These are phyloP conservation scores for Linnaemya tessellans DNA, from an alignment of 2,888 invertebrate genomes.

Conservation along the genomic window DNA sequence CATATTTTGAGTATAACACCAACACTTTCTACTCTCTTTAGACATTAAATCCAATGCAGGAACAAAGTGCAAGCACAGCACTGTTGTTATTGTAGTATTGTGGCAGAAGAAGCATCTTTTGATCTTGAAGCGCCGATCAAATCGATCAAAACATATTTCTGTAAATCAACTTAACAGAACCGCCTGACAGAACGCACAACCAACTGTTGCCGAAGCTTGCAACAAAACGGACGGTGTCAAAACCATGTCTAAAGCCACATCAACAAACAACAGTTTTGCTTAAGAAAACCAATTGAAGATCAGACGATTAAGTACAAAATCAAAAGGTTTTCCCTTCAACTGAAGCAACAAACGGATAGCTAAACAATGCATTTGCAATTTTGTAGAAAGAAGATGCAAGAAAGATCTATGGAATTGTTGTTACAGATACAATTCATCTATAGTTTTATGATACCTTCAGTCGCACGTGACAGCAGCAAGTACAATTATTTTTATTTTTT, in stretches of 20 bases:
- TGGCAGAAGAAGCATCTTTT: conserved; percentile 76
- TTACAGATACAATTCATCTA: conserved; percentile 38
- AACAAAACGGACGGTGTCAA: conserved; percentile 33
- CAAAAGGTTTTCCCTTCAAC: conserved; percentile 28
- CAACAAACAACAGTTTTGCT: conserved; percentile 36
- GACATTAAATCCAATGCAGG: conserved; percentile 20
- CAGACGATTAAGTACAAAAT: conserved; percentile 46
- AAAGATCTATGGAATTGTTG: conserved; percentile 47
- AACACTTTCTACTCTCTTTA: conserved; percentile 32
- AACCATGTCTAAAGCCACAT: conserved; percentile 40
- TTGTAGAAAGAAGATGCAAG: conserved; percentile 7
- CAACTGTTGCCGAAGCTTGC: conserved; percentile 37
- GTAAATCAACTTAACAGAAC: conserved; percentile 73
- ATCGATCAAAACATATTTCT: conserved; percentile 83
- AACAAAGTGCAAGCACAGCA: neutral
- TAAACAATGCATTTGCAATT: neutral
- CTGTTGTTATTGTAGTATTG: conserved; percentile 20
- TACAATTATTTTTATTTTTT: conserved; percentile 20
- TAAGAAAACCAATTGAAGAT: conserved; percentile 51
- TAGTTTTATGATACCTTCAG: conserved; percentile 65
- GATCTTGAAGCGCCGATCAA: conserved; percentile 83
- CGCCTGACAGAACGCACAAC: conserved; percentile 75
- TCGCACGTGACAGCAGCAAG: conserved; percentile 72
- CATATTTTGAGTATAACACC: conserved; percentile 60
- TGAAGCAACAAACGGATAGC: conserved; percentile 2